Base-by-base conservation (phyloP, 2,113 vertebrate genomes). In the Aspidoscelis tigris region DNA sequence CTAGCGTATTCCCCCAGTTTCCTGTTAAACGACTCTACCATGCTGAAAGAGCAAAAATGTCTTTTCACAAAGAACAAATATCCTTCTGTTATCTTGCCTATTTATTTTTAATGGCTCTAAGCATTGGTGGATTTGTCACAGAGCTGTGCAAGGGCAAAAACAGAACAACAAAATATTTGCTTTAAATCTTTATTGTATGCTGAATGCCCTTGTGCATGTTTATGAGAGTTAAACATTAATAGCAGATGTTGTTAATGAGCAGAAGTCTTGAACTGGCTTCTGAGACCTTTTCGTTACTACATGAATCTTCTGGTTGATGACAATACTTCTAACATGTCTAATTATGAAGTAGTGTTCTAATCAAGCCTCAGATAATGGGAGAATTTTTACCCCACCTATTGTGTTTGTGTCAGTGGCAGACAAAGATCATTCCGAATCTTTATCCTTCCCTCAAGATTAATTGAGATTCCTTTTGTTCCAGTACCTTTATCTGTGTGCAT, bases 191-290 rank as follows among this genome's bases (percentile, higher is more conserved):
- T 74, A 80, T 84, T 20, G 87, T 92, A 90, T 83, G 86, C 89
- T 68, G 89, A 88, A 72, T 80, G 55, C 82, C 83, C 88, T 87
- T 90, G 76, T 91, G 87, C 84, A 82, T 95, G 90, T 94, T 94
- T 91, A 76, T 89, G 89, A 92, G 87, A 87, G 90, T 94, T 93
- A 89, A 93, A 87, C 81, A 93, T 92, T 90, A 91, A 93, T 81
- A 91, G 90, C 86, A 91, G 88, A 94, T 91, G 86, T 90, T 91
- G 92, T 93, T 95, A 95, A 95, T 93, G 92, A 95, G 91, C 92
- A 92, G 89, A 89, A 90, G 72, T 88, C 93, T 92, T 89, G 89
- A 93, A 88, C 92, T 89, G 88, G 90, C 89, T 92, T 94, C 89
- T 89, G 85, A 94, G 92, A 94, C 92, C 92, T 93, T 92, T 93